These are phyloP conservation scores for Dicaeum eximium DNA, from an alignment of 2,113 vertebrate species.

Conservation along the genomic window DNA sequence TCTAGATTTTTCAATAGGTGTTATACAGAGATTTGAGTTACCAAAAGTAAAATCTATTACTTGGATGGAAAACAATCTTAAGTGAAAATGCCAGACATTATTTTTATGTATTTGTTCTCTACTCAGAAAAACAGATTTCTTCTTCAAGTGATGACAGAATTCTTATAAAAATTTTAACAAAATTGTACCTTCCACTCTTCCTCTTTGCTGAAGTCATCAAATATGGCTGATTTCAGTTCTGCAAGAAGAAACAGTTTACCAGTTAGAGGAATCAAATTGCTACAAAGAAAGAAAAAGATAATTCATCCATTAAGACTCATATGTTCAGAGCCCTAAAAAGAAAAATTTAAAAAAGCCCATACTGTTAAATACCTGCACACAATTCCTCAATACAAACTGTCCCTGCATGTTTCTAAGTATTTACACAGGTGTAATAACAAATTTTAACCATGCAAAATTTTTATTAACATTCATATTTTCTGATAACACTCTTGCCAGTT, in stretches of 20 bases:
- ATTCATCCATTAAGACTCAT: background rate
- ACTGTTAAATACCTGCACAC: background rate
- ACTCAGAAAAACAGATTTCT: background rate
- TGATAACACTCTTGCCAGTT: background rate
- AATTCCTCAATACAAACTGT: background rate
- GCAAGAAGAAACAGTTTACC: slow-evolving; percentile 15
- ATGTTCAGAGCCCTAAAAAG: background rate
- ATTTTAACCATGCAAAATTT: background rate
- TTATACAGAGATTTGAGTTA: background rate
- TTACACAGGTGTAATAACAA: background rate
- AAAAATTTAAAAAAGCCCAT: background rate
- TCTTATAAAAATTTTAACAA: background rate
- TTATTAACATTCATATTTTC: background rate
- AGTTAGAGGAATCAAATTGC: background rate
- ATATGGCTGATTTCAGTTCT: slow-evolving; percentile 74
- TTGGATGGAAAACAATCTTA: background rate
- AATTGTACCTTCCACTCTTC: slow-evolving; percentile 80
- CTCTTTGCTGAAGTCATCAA: slow-evolving; percentile 77
- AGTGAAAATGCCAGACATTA: background rate
- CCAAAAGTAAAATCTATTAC: background rate
- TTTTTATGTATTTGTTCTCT: background rate
- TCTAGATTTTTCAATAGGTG: background rate
- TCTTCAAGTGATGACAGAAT: background rate
- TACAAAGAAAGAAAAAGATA: background rate
- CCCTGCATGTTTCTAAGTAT: background rate